phyloP scores from a whole-genome alignment of 2,113 vertebrate genomes.

The Microtus ochrogaster region DNA sequence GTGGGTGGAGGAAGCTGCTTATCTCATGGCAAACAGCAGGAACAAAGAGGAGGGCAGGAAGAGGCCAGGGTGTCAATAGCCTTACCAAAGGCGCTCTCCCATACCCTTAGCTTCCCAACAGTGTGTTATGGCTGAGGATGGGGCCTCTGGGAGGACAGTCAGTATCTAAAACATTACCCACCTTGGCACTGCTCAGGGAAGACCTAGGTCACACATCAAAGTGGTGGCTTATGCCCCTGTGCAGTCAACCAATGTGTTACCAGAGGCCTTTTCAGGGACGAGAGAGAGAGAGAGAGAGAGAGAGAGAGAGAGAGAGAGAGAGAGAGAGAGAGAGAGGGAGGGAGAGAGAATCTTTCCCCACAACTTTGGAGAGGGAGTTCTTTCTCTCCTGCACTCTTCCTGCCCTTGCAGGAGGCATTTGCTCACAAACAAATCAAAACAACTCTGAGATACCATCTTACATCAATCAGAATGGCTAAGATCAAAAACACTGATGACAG shows the following conservation, averaged over 20 bases:
- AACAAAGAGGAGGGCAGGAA: not conserved
- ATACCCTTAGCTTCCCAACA: not conserved
- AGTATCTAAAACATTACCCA: not conserved
- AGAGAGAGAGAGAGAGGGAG: not conserved
- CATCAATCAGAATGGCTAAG: too few relatives aligned
- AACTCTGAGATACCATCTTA: too few relatives aligned
- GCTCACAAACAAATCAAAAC: not conserved
- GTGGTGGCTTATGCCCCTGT: not conserved
- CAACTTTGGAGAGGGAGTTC: not conserved
- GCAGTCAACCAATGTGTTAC: rapidly evolving
- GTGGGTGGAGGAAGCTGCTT: too few relatives aligned
- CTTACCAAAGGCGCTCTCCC: too few relatives aligned
- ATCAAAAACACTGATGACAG: too few relatives aligned
- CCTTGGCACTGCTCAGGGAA: not conserved
- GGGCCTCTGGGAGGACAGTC: not conserved
- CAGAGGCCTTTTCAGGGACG: not conserved
- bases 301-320: not conserved
- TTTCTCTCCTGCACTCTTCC: not conserved
- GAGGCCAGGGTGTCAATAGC: not conserved
- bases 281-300: not conserved
- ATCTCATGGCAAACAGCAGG: not conserved
- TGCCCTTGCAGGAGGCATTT: not conserved
- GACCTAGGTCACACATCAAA: not conserved
- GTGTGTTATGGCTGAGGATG: not conserved
- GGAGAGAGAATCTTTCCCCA: not conserved